Conservation (phyloP, 2,888 invertebrate genomes). For the Eupithecia dodoneata region DNA sequence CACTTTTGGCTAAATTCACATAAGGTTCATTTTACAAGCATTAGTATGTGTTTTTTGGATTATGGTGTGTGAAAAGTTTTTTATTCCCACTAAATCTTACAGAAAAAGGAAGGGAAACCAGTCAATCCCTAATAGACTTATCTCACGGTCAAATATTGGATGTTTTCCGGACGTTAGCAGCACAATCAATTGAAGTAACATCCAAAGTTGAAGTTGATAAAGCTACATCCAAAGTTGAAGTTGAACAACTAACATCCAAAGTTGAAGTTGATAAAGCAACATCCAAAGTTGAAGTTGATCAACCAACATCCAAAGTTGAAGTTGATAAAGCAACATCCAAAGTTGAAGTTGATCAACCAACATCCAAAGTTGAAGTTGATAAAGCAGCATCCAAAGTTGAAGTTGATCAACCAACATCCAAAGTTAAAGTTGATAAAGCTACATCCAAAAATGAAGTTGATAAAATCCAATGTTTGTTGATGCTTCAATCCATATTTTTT, state of each 20-base stretch:
- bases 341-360: background rate
- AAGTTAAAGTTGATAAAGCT: too few relatives aligned
- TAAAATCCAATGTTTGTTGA: background rate
- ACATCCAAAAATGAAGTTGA: background rate
- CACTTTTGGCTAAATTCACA: too few relatives aligned
- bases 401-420: background rate
- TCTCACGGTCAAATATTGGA: conserved; percentile 51
- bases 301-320: background rate
- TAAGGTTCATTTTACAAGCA: too few relatives aligned
- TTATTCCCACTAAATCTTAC: conserved; percentile 43
- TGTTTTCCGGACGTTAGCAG: conserved; percentile 49
- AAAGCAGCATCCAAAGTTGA: too few relatives aligned
- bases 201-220: background rate
- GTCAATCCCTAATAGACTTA: conserved; percentile 50
- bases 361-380: background rate
- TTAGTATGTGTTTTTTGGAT: too few relatives aligned
- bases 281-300: background rate
- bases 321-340: background rate
- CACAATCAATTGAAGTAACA: background rate
- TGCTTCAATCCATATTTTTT: background rate
- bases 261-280: background rate
- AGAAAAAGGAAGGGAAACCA: conserved; percentile 64
- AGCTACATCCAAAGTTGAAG: background rate
- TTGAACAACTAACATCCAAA: background rate
- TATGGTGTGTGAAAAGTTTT: background rate